Base-by-base conservation (phyloP, 2,113 vertebrate genomes). In the Neolamprologus caudopunctatus region DNA sequence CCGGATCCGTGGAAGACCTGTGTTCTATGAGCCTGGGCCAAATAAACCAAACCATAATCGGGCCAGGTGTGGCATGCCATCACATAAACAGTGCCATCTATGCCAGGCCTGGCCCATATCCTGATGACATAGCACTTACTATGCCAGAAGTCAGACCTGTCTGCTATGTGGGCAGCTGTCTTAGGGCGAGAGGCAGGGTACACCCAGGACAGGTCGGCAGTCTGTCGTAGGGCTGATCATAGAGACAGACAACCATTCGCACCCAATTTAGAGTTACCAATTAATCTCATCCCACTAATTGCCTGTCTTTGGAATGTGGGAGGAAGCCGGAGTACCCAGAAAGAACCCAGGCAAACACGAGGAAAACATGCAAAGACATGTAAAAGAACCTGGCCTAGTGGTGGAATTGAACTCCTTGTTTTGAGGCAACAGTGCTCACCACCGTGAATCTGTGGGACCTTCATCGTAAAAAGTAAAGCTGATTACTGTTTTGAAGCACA, bases 1-100 rank as follows among this genome's bases (percentile, higher is more conserved):
- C 19, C 0, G 0, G 19, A n/a, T 51, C 17, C 2, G 9, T 0
- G 50, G 0, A 1, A 53, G 50, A 53, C 19, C 50, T 6, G 19
- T 53, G 9, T 53, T 53, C 19, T 53, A 53, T 53, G 19, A 53
- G 50, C 19, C 9, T 53, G 50, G 50, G 50, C 50, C 9, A n/a
- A 2, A 53, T 53, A 53, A 53, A n/a, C 50, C 50, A 53, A 53
- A n/a, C 50, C 50, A 53, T n/a, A 53, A n/a, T 53, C 5, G 9
- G 3, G 50, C 50, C 19, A 53, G 0, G 2, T 53, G 50, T 53
- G 19, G 19, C 50, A 53, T n/a, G 50, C 50, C 9, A 53, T 53
- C 9, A 53, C 19, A n/a, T 53, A 53, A 53, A 53, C 50, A 10
- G 50, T 53, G 50, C 54, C 11, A 55, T 55, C 54, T 55, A 55